Evolutionary conservation across 2,888 invertebrate genomes (phyloP).

Genomic region (Sycophila texana): DNA sequence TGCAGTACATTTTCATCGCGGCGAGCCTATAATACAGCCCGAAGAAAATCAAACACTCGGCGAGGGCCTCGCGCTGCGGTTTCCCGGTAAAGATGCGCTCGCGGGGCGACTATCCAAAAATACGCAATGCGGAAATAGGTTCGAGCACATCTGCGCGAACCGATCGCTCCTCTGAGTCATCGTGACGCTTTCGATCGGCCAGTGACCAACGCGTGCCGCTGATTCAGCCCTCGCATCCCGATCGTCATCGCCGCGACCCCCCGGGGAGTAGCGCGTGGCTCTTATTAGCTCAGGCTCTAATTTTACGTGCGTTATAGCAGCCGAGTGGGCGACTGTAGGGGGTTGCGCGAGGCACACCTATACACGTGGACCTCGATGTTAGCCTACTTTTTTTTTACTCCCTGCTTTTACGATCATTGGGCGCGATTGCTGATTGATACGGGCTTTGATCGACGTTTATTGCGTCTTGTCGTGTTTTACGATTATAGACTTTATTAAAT

Average conservation of each 20-base stretch:
- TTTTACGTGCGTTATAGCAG: constrained; percentile 18
- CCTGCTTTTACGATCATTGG: background rate
- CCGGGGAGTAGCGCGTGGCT: constrained; percentile 3
- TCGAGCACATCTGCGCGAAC: background rate
- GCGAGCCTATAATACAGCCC: background rate
- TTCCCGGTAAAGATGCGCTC: constrained; percentile 15
- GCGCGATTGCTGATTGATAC: background rate
- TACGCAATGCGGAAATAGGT: constrained; percentile 41
- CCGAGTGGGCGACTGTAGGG: too few species aligned
- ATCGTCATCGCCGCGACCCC: constrained; percentile 16
- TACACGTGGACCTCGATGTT: too few species aligned
- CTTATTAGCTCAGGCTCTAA: constrained; percentile 49
- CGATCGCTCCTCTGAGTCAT: constrained; percentile 32
- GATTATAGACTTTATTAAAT: too few species aligned
- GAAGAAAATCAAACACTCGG: constrained; percentile 1
- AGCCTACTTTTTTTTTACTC: background rate
- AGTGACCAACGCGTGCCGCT: constrained; percentile 27
- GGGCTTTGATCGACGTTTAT: too few species aligned
- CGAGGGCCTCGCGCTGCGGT: background rate
- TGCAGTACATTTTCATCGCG: background rate
- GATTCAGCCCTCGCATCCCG: constrained; percentile 38
- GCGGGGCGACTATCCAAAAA: constrained; percentile 6
- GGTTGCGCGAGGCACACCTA: too few species aligned
- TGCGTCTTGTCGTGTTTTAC: too few species aligned
- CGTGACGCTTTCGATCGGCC: constrained; percentile 33